Evolutionary conservation across 2,888 invertebrate species (phyloP), one percentile per base, ranked within the genome.

Genomic region (Cantharis rustica): DNA sequence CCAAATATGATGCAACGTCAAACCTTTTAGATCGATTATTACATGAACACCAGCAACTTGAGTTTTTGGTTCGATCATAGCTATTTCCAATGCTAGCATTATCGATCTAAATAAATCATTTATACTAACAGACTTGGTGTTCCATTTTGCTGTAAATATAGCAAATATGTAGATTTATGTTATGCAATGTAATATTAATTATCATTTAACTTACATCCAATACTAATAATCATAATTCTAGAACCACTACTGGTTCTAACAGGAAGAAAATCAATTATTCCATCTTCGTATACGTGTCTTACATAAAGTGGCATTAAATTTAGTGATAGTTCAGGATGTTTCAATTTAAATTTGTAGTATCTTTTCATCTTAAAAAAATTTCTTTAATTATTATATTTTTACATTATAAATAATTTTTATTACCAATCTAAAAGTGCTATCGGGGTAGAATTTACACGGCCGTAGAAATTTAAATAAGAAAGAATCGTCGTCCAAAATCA

Each of bases 371-470:
- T 13, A 31, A 47, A 47, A 47, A 2, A n/a, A 47, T n/a, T 1
- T 0, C 1, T 0, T 20, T 20, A 16, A 7, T 27, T 10, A 27
- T 7, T 47, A 4, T n/a, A 47, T 47, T 47, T 47, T 47, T 17
- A 13, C 63, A 63, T 23, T 9, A 1, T 20, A 15, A 61, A 15
- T 70, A 66, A 68, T 73, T 89, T n/a, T 7, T 17, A 66, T 13
- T 66, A 95, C 94, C 88, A 94, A 89, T 86, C 92, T 92, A 79
- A 94, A 93, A 3, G 96, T 94, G 82, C 95, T 93, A 71, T 95
- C 93, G 0, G 95, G 92, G 85, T 97, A 95, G 88, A 94, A 97
- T 88, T 96, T 96, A 84, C 95, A 93, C 0, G 96, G 96, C 76
- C 97, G 90, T 68, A 97, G 89, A 85, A 96, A 97, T 87, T 94